phyloP scores from a whole-genome alignment of 1,140 invertebrate genomes.

The Panagrolaimus sp. region DNA sequence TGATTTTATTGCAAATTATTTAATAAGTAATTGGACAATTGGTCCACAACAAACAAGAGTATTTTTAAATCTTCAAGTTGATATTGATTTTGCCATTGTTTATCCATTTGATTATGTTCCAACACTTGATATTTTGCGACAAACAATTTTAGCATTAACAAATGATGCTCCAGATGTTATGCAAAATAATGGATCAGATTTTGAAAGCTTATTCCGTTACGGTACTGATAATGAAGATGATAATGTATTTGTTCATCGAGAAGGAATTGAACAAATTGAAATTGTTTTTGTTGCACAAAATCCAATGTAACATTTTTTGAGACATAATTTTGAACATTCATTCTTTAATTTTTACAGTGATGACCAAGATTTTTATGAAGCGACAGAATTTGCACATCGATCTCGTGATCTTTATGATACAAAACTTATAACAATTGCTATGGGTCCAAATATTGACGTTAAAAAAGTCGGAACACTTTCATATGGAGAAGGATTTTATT shows the following conservation, averaged over 20 bases:
- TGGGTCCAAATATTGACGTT: conserved; percentile 19
- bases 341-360: conserved; percentile 22
- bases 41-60: conserved; percentile 33
- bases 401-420: conserved; percentile 23
- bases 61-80: conserved; percentile 35
- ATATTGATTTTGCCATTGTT: conserved; percentile 37
- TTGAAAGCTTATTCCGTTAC: conserved; percentile 39
- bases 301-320: conserved; percentile 22
- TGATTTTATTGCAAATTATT: conserved; percentile 33
- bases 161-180: conserved; percentile 36
- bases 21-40: conserved; percentile 36
- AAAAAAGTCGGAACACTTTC: conserved; percentile 20
- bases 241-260: conserved; percentile 26
- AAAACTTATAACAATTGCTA: conserved; percentile 27
- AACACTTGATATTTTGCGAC: conserved; percentile 20
- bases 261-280: conserved; percentile 30
- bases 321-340: background rate
- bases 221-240: conserved; percentile 15
- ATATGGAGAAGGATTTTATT: conserved; percentile 24
- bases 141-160: conserved; percentile 24
- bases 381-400: conserved; percentile 31
- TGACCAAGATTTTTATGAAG: conserved; percentile 33
- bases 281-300: conserved; percentile 31
- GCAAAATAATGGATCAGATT: conserved; percentile 30
- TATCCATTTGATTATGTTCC: conserved; percentile 21